Evolutionary conservation across 2,888 invertebrate genomes (phyloP).

Genomic region (Morpho deidamia): DNA sequence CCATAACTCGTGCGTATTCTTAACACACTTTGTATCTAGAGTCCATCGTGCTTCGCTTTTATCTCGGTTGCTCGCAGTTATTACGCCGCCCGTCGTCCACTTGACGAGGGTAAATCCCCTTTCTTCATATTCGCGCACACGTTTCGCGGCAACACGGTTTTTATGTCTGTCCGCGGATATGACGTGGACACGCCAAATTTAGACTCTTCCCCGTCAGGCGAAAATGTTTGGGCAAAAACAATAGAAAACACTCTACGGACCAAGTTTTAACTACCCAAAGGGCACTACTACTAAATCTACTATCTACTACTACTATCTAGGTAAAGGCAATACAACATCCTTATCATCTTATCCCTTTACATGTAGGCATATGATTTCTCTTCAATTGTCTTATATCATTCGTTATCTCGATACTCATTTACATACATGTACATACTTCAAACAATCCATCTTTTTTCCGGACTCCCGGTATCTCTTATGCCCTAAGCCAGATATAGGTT

Average conservation of each 20-base stretch:
- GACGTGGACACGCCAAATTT: conserved; percentile 33
- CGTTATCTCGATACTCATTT: too few species aligned
- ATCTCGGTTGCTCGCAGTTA: conserved; percentile 54
- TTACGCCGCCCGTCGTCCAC: conserved; percentile 50
- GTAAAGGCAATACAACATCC: too few species aligned
- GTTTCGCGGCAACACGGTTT: conserved; percentile 34
- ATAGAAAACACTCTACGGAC: background rate
- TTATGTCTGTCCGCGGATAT: conserved; percentile 41
- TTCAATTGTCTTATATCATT: too few species aligned
- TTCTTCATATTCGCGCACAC: conserved; percentile 56
- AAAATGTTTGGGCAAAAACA: conserved; percentile 16
- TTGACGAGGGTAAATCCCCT: conserved; percentile 74
- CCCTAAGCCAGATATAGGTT: too few species aligned
- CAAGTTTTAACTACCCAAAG: background rate
- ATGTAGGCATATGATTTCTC: too few species aligned
- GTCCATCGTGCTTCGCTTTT: conserved; percentile 45
- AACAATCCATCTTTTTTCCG: too few species aligned
- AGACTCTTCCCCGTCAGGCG: conserved; percentile 30
- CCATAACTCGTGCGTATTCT: conserved; percentile 10
- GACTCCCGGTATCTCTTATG: too few species aligned
- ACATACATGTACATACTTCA: too few species aligned
- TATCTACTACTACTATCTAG: too few species aligned
- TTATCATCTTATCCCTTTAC: too few species aligned
- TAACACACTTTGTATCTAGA: conserved; percentile 26
- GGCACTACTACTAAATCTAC: too few species aligned